Evolutionary conservation across 1,140 invertebrate genomes (phyloP), one percentile per base, ranked within the genome.

Genomic region (Pogonomyrmex barbatus): DNA sequence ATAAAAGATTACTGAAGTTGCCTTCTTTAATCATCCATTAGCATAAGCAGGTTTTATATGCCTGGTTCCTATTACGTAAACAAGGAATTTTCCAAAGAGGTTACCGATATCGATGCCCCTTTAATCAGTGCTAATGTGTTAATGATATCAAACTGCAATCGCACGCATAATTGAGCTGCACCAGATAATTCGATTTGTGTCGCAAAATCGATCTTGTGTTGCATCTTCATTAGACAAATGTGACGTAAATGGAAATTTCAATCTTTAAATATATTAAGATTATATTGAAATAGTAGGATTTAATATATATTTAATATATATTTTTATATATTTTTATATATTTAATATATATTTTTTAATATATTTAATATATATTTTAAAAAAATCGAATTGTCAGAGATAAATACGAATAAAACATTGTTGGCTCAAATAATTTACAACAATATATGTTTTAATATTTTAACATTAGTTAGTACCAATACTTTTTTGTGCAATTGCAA

Each of bases 91-190:
- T 33, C 42, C 42, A 30, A 42, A 45, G 39, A 60, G 17, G 52
- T 10, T 33, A 24, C 12, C 67, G 30, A 73, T 50, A 82, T 62
- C 68, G 68, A 50, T 50, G 12, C 4, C 10, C 10, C 42, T 60
- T 73, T 83, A 83, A 83, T 60, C 68, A 58, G 42, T 42, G 65
- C 54, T 83, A 83, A 62, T 60, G 45, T 83, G 77, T 87, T 89
- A 89, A 89, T 82, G 86, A 89, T 62, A 78, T 89, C 78, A 68
- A 42, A 75, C 45, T 65, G 58, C 84, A 86, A 89, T 89, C 70
- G 87, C 58, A 77, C 62, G 88, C 79, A 67, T 76, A 89, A 87
- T 89, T 89, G 60, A 87, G 39, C 52, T 33, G 81, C 52, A 77
- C 52, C 58, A 50, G 85, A 83, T 87, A 89, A 89, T 89, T 84